These are phyloP conservation scores for Deilephila elpenor DNA, from an alignment of 2,888 invertebrate genomes.

Conservation along the genomic window DNA sequence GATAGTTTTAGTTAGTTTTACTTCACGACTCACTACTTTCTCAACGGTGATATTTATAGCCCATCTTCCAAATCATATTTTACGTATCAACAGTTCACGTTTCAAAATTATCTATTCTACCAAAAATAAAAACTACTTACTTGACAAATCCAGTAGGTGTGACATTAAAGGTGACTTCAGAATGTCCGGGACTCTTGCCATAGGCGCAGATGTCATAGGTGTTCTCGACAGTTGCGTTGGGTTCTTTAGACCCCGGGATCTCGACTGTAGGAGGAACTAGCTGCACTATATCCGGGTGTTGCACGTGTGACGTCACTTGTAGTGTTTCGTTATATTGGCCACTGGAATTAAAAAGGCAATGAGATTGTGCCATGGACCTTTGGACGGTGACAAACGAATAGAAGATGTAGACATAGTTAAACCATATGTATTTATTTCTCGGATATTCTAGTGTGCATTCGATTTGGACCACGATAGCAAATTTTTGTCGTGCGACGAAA, in stretches of 20 bases:
- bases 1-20: too few relatives aligned
- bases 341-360: constrained; percentile 60
- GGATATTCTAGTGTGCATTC: too few relatives aligned
- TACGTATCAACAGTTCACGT: too few relatives aligned
- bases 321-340: constrained; percentile 74
- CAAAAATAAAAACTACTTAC: constrained; percentile 65
- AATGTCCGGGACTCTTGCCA: constrained; percentile 88
- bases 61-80: too few relatives aligned
- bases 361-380: not conserved
- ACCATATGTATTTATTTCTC: too few relatives aligned
- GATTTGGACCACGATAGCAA: too few relatives aligned
- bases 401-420: not conserved
- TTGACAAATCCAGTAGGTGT: constrained; percentile 78
- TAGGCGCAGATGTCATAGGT: constrained; percentile 82
- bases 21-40: too few relatives aligned
- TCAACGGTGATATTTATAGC: too few relatives aligned
- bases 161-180: constrained; percentile 86
- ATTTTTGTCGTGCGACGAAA: too few relatives aligned
- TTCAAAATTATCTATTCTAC: too few relatives aligned
- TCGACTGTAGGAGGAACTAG: constrained; percentile 78
- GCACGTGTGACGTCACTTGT: constrained; percentile 82
- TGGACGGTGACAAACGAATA: not conserved
- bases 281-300: constrained; percentile 87
- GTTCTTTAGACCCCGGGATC: constrained; percentile 65
- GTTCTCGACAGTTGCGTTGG: constrained; percentile 63